Evolutionary conservation across 2,797 vertebrate genomes (phyloP), one percentile per base, ranked within the genome.

Genomic region (Muraenolepis orangiensis): DNA sequence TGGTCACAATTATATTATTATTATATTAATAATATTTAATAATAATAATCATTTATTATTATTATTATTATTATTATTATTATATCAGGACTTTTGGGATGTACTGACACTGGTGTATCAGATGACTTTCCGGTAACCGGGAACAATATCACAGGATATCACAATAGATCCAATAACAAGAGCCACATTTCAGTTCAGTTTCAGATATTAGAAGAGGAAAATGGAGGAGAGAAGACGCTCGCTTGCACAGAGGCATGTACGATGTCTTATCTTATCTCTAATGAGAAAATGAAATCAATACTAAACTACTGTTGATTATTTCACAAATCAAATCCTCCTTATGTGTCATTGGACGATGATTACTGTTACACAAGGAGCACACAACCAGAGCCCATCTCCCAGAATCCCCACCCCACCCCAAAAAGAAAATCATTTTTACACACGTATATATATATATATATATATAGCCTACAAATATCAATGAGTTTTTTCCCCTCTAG

Each of bases 141-240:
- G n/a, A 64, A 64, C 57, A 64, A 26, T 64, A 64, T 26, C 57
- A 64, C n/a, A 64, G 57, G n/a, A 64, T 23, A 64, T 64, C 57
- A 64, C 57, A 64, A 64, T n/a, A 12, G 57, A 64, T 64, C 57
- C 57, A 64, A 64, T 64, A 4, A 1, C 57, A 64, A 64, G 8
- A 64, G 57, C n/a, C 57, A 64, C 26, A 23, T 26, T 64, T 64
- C 57, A 64, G n/a, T n/a, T n/a, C n/a, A 3, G 57, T 26, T 64
- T 64, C 57, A 26, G 57, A 64, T 64, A 12, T 64, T n/a, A n/a
- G n/a, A n/a, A n/a, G n/a, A n/a, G n/a, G 1, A 64, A 64, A 6
- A 26, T n/a, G 11, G 57, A 26, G 16, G 23, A 57, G 51, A 23
- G 51, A 64, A 64, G 8, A 64, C 10, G n/a, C n/a, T 26, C 11